These are phyloP conservation scores for Prionailurus bengalensis DNA, from an alignment of 2,113 vertebrate species.

Conservation along the genomic window DNA sequence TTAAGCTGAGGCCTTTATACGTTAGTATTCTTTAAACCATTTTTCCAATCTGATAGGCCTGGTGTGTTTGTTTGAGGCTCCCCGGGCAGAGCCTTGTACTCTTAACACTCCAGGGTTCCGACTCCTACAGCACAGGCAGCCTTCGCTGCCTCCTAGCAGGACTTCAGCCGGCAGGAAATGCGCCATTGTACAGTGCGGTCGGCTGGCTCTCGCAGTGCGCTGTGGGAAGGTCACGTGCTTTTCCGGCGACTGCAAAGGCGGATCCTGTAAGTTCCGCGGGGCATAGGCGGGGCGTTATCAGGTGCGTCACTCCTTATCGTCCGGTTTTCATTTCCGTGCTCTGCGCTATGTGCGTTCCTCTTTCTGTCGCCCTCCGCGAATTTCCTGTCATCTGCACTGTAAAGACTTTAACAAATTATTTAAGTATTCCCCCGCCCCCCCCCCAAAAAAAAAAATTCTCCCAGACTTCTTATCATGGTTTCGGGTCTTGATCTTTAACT, in stretches of 20 bases:
- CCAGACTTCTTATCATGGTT: background rate
- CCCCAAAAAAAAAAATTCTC: background rate
- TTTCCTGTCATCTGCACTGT: fast-evolving
- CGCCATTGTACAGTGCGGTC: fast-evolving
- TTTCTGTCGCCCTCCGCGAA: fast-evolving
- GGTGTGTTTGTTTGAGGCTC: fast-evolving
- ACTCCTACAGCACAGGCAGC: fast-evolving
- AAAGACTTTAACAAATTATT: background rate
- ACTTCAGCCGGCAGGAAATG: fast-evolving
- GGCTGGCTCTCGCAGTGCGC: fast-evolving
- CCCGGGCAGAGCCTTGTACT: fast-evolving
- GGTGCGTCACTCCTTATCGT: fast-evolving
- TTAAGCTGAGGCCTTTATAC: background rate
- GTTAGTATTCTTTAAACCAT: background rate
- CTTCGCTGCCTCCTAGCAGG: fast-evolving
- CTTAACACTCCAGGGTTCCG: fast-evolving
- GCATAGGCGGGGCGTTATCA: background rate
- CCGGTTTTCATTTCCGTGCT: background rate
- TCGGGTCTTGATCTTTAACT: background rate
- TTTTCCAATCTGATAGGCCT: background rate
- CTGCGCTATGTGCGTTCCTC: background rate
- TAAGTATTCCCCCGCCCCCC: background rate
- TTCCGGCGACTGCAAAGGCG: fast-evolving
- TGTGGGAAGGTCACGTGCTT: background rate
- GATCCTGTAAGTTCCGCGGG: too few relatives aligned